Evolutionary conservation across 2,888 invertebrate species (phyloP), one percentile per base, ranked within the genome.

Genomic region (Acanthosepion pharaonis): DNA sequence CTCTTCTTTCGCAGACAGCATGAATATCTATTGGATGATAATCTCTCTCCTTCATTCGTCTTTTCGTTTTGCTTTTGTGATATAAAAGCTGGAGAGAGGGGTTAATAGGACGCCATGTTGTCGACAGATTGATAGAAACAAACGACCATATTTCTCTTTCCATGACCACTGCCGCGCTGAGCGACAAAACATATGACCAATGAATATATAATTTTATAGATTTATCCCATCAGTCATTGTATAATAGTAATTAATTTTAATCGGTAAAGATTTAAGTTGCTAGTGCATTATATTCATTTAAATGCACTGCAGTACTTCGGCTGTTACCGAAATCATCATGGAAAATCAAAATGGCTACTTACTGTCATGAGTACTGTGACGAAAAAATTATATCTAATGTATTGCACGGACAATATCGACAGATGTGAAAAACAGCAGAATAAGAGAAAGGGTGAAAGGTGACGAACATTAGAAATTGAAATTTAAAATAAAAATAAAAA

Each of bases 141-240:
- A n/a, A n/a, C 78, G 78, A 33, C n/a, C 11, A 33, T 78, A 78
- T n/a, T 78, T 33, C 78, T 78, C 78, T n/a, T 78, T 33, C 78
- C 78, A 78, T 78, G n/a, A 78, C 78, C 78, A 78, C 78, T 78
- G 15, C n/a, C n/a, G 33, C 78, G 78, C 78, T 33, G 78, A 78
- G n/a, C 78, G n/a, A 78, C 78, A 53, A 92, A 93, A 93, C 51
- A 51, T 93, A 93, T 53, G 93, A 93, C 93, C 93, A 51, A 93
- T 93, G 93, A 93, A 93, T 93, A 51, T 93, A 93, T 51, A 51
- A 93, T 93, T 93, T 93, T 93, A 93, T 93, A 53, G 93, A 78
- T 78, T 78, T 78, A 11, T 78, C 33, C 78, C n/a, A n/a, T 78
- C n/a, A 78, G 78, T 78, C 78, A 78, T 78, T 78, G n/a, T 78